Conservation (phyloP, 2,888 invertebrate species). For the Platerodrilus igneus region DNA sequence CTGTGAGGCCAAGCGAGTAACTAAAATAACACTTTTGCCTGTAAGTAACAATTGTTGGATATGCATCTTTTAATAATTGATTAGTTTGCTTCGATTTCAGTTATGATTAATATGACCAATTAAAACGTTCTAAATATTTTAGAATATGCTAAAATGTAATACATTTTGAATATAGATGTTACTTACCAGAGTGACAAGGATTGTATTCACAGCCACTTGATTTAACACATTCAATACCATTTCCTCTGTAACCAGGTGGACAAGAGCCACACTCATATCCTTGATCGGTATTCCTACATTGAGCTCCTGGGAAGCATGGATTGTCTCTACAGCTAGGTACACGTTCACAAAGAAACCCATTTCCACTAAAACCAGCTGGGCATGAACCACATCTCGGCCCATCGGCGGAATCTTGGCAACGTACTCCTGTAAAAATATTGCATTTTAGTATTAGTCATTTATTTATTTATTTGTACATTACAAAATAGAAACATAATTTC, state of each 20-base stretch:
- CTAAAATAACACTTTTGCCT: too few relatives aligned
- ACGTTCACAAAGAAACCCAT: slow-evolving; percentile 56
- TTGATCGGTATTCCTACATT: slow-evolving; percentile 54
- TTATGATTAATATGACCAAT: too few relatives aligned
- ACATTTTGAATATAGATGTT: too few relatives aligned
- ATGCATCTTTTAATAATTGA: too few relatives aligned
- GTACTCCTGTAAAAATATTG: slow-evolving; percentile 67
- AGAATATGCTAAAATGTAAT: too few relatives aligned
- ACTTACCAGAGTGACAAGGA: slow-evolving; percentile 69
- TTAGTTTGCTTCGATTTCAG: too few relatives aligned
- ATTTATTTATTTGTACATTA: too few relatives aligned
- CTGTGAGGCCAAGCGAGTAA: too few relatives aligned
- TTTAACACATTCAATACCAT: slow-evolving; percentile 65
- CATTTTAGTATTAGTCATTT: too few relatives aligned
- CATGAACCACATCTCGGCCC: slow-evolving; percentile 69
- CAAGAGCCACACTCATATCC: slow-evolving; percentile 70
- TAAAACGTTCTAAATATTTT: too few relatives aligned
- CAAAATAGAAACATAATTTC: too few relatives aligned
- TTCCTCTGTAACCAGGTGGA: slow-evolving; percentile 69
- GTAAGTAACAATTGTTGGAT: too few relatives aligned
- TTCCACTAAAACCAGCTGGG: slow-evolving; percentile 66
- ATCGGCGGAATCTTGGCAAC: slow-evolving; percentile 55
- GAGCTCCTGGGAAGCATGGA: slow-evolving; percentile 63
- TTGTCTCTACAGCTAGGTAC: slow-evolving; percentile 62
- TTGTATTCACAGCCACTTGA: slow-evolving; percentile 60